Evolutionary conservation across 1,140 invertebrate genomes (phyloP), one percentile per base, ranked within the genome.

Genomic region (Drosophila pectinifera): DNA sequence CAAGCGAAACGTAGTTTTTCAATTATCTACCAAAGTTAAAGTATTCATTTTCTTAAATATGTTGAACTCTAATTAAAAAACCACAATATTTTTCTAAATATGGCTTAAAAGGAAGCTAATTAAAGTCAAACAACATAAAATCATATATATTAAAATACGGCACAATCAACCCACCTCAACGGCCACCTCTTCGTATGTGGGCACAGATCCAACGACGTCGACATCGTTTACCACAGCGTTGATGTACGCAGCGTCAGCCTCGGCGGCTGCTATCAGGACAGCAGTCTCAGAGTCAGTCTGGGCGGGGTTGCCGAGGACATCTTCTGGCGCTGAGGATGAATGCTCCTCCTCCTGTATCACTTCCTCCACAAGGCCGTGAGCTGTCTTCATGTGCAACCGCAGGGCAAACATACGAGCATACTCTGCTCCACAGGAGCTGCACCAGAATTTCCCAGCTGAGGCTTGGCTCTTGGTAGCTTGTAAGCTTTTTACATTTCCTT

Each of bases 401-500:
- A 96, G 86, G 0, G 95, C 95, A 92, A 95, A 96, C 0, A 94
- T 93, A 1, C 95, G 92, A 4, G 95, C 95, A 85, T 96, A 96
- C 36, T 94, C 95, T 0, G 96, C 96, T 6, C 95, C 96, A 80
- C 96, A 96, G n/a, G 95, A 90, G 41, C 93, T 91, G 74, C 96
- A 96, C 54, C 93, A 94, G 73, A 95, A 95, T 75, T 96, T 96
- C 0, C 36, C 54, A 62, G 39, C 18, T 61, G 31, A 22, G 8
- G 95, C 7, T 61, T 62, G 36, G 14, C 48, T 94, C 93, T 68
- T 53, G 7, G 20, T 13, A 7, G 28, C 3, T 3, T 28, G 18
- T 6, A 43, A 16, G 6, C 18, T 38, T 10, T 34, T 38, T 14
- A 20, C 10, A 34, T 2, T 41, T 31, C 6, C 36, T 18, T 69